phyloP scores from a whole-genome alignment of 2,888 invertebrate species.

The Pollenia griseotomentosa region DNA sequence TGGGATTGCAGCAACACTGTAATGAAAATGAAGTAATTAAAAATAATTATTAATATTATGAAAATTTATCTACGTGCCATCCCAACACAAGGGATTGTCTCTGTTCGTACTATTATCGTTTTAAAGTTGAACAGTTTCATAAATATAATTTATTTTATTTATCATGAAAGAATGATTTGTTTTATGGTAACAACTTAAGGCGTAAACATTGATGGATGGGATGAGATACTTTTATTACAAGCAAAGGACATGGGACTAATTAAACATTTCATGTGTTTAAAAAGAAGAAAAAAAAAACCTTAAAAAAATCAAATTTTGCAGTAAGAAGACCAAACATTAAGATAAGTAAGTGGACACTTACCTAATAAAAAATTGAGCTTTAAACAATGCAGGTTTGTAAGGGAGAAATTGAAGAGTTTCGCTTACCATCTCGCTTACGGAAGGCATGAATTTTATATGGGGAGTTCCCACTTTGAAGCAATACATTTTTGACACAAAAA shows the following conservation, averaged over 20 bases:
- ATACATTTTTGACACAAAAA: too few relatives aligned
- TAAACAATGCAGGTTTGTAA: too few relatives aligned
- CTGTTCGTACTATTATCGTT: background rate
- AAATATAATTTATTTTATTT: conserved; percentile 33
- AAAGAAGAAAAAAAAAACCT: background rate
- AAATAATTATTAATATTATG: conserved; percentile 52
- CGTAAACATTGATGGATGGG: conserved; percentile 5
- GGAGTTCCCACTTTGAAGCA: too few relatives aligned
- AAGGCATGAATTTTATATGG: too few relatives aligned
- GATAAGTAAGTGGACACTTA: too few relatives aligned
- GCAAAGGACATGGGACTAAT: background rate
- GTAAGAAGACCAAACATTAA: too few relatives aligned
- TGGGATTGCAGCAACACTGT: background rate
- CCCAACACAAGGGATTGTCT: background rate
- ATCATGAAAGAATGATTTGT: conserved; percentile 13
- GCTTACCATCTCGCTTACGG: too few relatives aligned
- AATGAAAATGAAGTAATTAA: conserved; percentile 61
- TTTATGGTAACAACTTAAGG: background rate
- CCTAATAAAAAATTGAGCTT: too few relatives aligned
- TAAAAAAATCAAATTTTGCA: background rate
- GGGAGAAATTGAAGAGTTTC: too few relatives aligned
- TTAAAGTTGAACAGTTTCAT: conserved; percentile 13
- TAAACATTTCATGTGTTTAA: background rate
- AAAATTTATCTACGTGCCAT: conserved; percentile 56
- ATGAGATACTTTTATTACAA: background rate